Percentiles rank a stretch among this genome's conserved stretches.
phyloP scores from a whole-genome alignment of 2,797 vertebrate species.

The Natrix natrix region DNA sequence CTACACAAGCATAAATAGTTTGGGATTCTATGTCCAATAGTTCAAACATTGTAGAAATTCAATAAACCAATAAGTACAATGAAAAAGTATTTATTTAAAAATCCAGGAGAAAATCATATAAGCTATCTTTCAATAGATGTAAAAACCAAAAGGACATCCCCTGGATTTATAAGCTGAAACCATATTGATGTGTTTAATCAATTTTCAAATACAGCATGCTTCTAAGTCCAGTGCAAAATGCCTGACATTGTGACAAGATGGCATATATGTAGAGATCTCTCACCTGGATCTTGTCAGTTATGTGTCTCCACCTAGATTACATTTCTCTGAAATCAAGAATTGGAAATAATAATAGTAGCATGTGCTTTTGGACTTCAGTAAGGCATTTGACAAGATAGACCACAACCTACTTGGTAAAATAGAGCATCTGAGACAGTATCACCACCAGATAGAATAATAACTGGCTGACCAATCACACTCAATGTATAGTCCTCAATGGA shows the following conservation, averaged over 20 bases:
- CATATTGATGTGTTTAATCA: conserved; percentile 1
- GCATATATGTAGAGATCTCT: not conserved
- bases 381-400: not conserved
- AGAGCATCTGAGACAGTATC: not conserved
- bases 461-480: not conserved
- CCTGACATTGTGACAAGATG: not conserved
- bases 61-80: conserved; percentile 35
- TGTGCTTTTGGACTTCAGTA: not conserved
- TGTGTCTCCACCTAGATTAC: not conserved
- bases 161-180: conserved; percentile 1
- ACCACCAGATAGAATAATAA: not conserved
- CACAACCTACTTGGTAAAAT: not conserved
- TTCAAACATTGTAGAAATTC: conserved; percentile 39
- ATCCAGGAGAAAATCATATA: conserved; percentile 1
- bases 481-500: not conserved
- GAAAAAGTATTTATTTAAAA: conserved; percentile 20
- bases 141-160: conserved; percentile 2
- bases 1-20: conserved; percentile 40
- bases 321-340: not conserved
- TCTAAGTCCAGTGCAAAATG: not conserved
- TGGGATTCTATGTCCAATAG: conserved; percentile 3
- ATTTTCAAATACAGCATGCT: conserved; percentile 6
- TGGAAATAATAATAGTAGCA: not conserved
- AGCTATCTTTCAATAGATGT: not conserved
- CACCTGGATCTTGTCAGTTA: not conserved